These are phyloP conservation scores for Cheilosia scutellata DNA, from an alignment of 2,888 invertebrate species.

Conservation along the genomic window DNA sequence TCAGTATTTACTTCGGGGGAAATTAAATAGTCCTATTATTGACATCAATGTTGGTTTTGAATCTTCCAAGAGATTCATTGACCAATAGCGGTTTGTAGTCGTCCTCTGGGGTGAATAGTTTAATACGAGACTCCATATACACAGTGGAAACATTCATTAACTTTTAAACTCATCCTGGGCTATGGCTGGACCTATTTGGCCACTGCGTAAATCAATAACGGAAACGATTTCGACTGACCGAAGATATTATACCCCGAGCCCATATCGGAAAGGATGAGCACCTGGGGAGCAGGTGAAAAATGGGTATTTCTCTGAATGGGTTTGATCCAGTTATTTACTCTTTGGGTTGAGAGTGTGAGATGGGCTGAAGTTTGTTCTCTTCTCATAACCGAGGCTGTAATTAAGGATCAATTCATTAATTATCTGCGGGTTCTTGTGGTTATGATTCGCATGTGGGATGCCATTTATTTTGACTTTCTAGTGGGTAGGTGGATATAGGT, in stretches of 20 bases:
- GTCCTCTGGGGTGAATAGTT: constrained; percentile 31
- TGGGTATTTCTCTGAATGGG: constrained; percentile 25
- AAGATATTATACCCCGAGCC: constrained; percentile 3
- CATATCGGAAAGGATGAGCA: constrained; percentile 21
- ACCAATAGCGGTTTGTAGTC: background rate
- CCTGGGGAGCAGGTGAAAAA: constrained; percentile 39
- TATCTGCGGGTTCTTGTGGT: constrained; percentile 36
- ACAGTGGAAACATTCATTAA: constrained; percentile 20
- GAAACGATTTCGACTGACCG: constrained; percentile 15
- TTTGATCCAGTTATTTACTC: constrained; percentile 27
- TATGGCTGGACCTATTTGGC: background rate
- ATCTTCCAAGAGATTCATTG: background rate
- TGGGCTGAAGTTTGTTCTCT: constrained; percentile 32
- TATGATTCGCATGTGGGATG: constrained; percentile 11
- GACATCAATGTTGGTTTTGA: constrained; percentile 10
- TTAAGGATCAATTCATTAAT: constrained; percentile 54
- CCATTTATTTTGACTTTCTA: no score
- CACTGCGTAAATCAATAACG: constrained; percentile 33
- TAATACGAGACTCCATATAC: background rate
- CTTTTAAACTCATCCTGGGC: constrained; percentile 8
- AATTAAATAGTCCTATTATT: constrained; percentile 30
- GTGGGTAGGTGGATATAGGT: no score
- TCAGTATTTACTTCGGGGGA: background rate
- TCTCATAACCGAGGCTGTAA: constrained; percentile 31
- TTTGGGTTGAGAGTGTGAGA: constrained; percentile 6